phyloP scores from a whole-genome alignment of 2,888 invertebrate species.

The Pharmacophagus antenor region DNA sequence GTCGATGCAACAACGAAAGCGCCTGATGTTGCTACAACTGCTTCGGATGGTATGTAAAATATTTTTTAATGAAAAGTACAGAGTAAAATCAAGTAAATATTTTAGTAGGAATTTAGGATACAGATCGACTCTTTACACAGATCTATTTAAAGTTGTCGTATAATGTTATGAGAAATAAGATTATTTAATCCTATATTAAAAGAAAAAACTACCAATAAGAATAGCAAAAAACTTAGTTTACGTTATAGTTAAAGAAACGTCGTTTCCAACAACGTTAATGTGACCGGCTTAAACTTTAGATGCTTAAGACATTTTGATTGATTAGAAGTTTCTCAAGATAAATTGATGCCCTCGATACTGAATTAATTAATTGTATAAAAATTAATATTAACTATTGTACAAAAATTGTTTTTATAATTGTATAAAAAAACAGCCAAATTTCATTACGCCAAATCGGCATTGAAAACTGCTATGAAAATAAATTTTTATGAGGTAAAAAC shows the following conservation, averaged over 20 bases:
- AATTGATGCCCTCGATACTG: slow-evolving; percentile 9
- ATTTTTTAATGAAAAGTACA: background rate
- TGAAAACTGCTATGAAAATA: background rate
- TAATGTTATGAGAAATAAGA: too few species aligned
- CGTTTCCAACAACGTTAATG: slow-evolving; percentile 10
- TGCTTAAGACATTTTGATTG: slow-evolving; percentile 7
- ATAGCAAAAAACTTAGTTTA: too few species aligned
- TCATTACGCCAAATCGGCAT: background rate
- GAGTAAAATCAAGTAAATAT: too few species aligned
- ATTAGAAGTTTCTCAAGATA: slow-evolving; percentile 18
- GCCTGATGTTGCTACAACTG: slow-evolving; percentile 49
- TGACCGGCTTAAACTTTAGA: slow-evolving; percentile 12
- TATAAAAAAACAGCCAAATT: background rate
- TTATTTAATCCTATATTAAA: too few species aligned
- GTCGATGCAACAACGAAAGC: slow-evolving; percentile 57
- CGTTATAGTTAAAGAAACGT: background rate
- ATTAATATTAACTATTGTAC: background rate
- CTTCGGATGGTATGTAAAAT: slow-evolving; percentile 52
- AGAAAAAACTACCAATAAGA: too few species aligned
- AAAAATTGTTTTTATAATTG: background rate
- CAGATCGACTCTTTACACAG: too few species aligned
- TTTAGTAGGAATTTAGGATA: too few species aligned
- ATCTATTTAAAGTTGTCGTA: too few species aligned
- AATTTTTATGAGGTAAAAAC: background rate
- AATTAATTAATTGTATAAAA: too few species aligned